A percentile compares a stretch with the other conserved stretches of the same genome.
These are phyloP conservation scores for Malaclemys terrapin DNA, from an alignment of 2,113 vertebrate species.

Conservation along the genomic window DNA sequence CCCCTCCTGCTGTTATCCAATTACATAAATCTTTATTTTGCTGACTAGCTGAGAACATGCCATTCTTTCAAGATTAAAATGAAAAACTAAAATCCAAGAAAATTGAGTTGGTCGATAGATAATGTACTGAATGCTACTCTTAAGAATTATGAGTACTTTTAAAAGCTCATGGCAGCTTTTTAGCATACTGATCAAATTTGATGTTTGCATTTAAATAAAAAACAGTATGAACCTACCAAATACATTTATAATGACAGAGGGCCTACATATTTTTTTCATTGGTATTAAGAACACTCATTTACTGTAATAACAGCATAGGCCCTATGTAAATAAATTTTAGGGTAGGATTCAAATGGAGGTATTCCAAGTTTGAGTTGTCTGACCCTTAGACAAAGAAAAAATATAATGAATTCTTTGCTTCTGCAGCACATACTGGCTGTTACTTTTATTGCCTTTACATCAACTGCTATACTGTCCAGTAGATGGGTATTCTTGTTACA, in stretches of 20 bases:
- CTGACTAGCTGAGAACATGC: slow-evolving; percentile 4
- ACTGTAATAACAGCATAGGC: not conserved
- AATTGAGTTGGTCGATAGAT: not conserved
- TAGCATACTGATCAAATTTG: not conserved
- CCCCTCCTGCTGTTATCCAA: not conserved
- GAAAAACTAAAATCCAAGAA: not conserved
- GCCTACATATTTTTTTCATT: not conserved
- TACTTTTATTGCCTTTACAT: not conserved
- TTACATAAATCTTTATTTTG: not conserved
- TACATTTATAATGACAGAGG: not conserved
- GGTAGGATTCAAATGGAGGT: not conserved
- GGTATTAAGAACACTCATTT: not conserved
- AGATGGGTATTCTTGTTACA: not conserved
- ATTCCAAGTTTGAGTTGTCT: not conserved
- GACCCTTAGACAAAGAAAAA: not conserved
- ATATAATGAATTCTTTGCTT: not conserved
- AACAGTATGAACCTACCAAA: not conserved
- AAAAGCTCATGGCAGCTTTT: slow-evolving; percentile 27
- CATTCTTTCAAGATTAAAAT: slow-evolving; percentile 31
- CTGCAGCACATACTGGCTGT: not conserved
- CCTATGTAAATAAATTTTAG: not conserved
- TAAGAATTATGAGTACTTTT: slow-evolving; percentile 1
- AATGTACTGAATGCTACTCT: not conserved
- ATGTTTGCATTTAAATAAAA: slow-evolving; percentile 28
- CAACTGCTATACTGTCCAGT: not conserved